Base-by-base conservation (phyloP, 2,113 vertebrate genomes). In the Cynopterus brachyotis region DNA sequence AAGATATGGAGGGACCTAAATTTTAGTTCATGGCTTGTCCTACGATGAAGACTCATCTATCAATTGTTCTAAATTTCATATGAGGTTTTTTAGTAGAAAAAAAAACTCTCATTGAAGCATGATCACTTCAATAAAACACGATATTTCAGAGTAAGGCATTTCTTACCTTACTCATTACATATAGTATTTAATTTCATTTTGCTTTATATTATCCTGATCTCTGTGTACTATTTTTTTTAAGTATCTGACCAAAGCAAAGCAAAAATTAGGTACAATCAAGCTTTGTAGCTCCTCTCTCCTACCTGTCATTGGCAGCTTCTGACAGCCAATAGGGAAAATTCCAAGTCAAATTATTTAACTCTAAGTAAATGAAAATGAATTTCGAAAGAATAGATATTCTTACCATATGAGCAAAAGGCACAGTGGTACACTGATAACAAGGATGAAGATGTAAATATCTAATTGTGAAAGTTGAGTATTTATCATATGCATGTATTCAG, bases 261-360 rank as follows among this genome's bases (percentile, higher is more conserved):
- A 98, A 98, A 98, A 98, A 98, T 98, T 98, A 98, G 97, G 97
- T 98, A 97, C 88, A 98, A 96, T 98, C 97, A 97, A 95, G 94
- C 97, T 97, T 97, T 97, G 96, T 96, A 95, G 97, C 92, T 97
- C 97, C 78, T 97, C 93, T 98, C 94, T 98, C 94, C 92, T 97
- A 97, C 97, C 96, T 98, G 97, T 98, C 97, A 98, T 66, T 97
- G 96, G 96, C 94, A 98, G 92, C 88, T 98, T 98, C 98, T 97
- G 97, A 98, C 95, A 98, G 95, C 91, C 97, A 98, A 98, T 97
- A 98, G 98, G 98, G 95, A 98, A 98, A 98, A 98, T 96, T 98
- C 97, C 96, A 98, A 98, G 97, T 98, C 97, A 98, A 98, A 98
- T 97, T 97, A 98, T 98, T 98, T 98, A 98, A 96, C 98, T 98